Base-by-base conservation (phyloP, 2,888 invertebrate species). In the Lamellibrachia satsuma region DNA sequence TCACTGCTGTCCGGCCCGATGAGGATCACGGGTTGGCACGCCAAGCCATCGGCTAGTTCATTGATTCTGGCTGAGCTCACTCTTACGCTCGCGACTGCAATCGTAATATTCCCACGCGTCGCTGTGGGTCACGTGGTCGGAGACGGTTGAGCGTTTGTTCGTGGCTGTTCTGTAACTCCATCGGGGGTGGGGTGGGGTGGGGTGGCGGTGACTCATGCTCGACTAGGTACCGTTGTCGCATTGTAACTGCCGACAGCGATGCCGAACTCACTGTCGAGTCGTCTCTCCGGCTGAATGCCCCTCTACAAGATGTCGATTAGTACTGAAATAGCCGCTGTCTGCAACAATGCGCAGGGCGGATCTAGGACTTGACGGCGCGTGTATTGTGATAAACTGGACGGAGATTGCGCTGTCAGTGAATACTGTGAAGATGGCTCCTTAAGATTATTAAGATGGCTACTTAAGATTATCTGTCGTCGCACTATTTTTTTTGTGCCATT, bases 31-130 rank as follows among this genome's bases (percentile, higher is more conserved):
- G 75, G 15, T 75, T 22, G 22, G 75, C 75, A 75, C 6, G 6
- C 75, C 75, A n/a, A 15, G 75, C 75, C 75, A 75, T 75, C 75
- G 75, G 22, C n/a, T 75, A 75, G 75, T 75, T 75, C 22, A 75
- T 75, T 75, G 75, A 75, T 75, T 75, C 3, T 22, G 75, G 22
- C 75, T 75, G 75, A 75, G 75, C 75, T 75, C 75, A 75, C n/a
- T 22, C 75, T 15, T 75, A 75, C 75, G 57, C 57, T 11, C 57
- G 75, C 75, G 75, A 22, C n/a, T 75, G 75, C 75, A 75, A 75
- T 75, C 75, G 75, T 75, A 75, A 75, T 75, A 75, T 75, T 75
- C 75, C 75, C 75, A 75, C 75, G 75, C 75, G 75, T 22, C 75
- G 75, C 75, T 22, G 75, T 75, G 22, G 39, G 75, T 75, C 75